phyloP scores from a whole-genome alignment of 2,113 vertebrate species.

The Garra rufa region DNA sequence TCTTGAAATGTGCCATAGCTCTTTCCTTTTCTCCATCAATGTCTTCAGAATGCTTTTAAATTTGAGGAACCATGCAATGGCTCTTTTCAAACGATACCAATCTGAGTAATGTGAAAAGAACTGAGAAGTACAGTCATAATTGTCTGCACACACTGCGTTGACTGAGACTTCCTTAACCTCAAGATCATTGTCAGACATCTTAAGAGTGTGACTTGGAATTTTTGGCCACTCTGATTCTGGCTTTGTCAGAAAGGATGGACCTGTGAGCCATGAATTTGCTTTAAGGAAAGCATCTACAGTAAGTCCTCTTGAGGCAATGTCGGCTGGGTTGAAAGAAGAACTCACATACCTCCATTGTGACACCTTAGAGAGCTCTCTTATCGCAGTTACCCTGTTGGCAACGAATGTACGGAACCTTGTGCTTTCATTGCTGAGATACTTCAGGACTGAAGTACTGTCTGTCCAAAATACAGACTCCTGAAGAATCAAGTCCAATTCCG shows the following conservation, averaged over 20 bases:
- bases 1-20: constrained; percentile 6
- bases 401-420: too few species aligned
- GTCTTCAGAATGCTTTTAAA: background rate
- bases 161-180: constrained; percentile 39
- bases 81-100: background rate
- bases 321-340: too few species aligned
- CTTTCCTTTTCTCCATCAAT: background rate
- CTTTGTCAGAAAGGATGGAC: constrained; percentile 2
- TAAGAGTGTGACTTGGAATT: constrained; percentile 40
- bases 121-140: background rate
- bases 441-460: too few species aligned
- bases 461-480: constrained; percentile 31
- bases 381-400: too few species aligned
- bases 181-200: constrained; percentile 32
- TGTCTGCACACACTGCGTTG: constrained; percentile 1
- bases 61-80: background rate
- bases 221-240: constrained; percentile 34
- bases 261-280: background rate
- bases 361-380: too few species aligned
- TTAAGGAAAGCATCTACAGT: background rate
- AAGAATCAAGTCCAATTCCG: constrained; percentile 26
- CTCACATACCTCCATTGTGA: too few species aligned
- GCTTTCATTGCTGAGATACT: too few species aligned
- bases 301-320: constrained; percentile 14
- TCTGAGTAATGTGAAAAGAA: background rate